Conservation (phyloP, 2,888 invertebrate genomes). For the Athripsodes cinereus region DNA sequence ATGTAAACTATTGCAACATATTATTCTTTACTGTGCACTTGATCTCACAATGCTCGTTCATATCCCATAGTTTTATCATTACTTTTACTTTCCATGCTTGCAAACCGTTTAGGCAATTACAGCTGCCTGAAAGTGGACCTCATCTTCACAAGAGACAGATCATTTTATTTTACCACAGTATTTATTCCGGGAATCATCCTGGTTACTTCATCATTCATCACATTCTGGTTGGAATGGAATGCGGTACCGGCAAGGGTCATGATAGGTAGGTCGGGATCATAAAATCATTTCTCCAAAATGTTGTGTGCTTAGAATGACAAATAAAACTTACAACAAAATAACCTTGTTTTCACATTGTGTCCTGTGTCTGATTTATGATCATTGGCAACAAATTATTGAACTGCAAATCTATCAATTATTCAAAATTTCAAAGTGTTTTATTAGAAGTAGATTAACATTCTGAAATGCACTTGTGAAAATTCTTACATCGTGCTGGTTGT, state of each 20-base stretch:
- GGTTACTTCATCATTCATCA: conserved; percentile 95
- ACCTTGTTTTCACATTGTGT: no score
- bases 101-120: conserved; percentile 71
- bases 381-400: no score
- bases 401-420: no score
- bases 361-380: neutral
- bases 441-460: no score
- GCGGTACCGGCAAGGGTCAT: conserved; percentile 94
- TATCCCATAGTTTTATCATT: no score
- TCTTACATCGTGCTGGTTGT: no score
- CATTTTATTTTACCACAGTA: conserved; percentile 95
- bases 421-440: no score
- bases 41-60: no score
- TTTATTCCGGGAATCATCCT: conserved; percentile 95
- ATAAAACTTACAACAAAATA: no score
- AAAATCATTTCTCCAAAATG: neutral
- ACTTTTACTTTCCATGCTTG: neutral
- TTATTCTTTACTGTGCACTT: no score
- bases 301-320: neutral
- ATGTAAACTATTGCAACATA: no score
- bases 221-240: conserved; percentile 97
- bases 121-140: conserved; percentile 92
- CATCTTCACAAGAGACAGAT: conserved; percentile 91
- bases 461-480: no score
- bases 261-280: conserved; percentile 75